phyloP scores from a whole-genome alignment of 2,888 invertebrate species.

The Lordiphosa fenestrarum region DNA sequence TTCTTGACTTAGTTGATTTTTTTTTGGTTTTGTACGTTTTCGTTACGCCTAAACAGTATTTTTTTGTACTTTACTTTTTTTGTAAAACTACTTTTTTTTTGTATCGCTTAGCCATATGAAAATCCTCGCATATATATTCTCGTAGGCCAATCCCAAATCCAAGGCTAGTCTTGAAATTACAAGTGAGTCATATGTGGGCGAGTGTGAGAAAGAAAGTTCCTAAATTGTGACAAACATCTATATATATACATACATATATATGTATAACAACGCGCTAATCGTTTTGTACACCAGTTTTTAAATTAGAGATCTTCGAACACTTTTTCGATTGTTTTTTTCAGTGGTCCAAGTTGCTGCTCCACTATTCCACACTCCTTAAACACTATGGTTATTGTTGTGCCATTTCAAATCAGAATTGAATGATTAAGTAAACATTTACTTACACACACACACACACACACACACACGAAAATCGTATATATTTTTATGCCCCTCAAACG shows the following conservation, averaged over 20 bases:
- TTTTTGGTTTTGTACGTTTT: conserved; percentile 16
- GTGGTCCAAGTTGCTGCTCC: not conserved
- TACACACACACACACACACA: conserved; percentile 3
- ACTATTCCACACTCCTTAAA: not conserved
- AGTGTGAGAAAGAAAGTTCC: conserved; percentile 47
- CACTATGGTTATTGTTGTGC: conserved; percentile 18
- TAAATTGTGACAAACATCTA: conserved; percentile 21
- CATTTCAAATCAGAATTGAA: conserved; percentile 48
- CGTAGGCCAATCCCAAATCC: conserved; percentile 24
- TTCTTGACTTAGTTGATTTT: conserved; percentile 36
- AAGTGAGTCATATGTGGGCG: conserved; percentile 36
- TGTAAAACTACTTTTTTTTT: conserved; percentile 18
- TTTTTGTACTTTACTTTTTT: conserved; percentile 47
- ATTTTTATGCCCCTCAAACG: conserved; percentile 8
- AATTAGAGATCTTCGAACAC: conserved; percentile 5
- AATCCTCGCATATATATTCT: conserved; percentile 1
- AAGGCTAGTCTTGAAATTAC: conserved; percentile 49
- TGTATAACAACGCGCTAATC: conserved; percentile 1
- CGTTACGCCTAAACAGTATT: conserved; percentile 58
- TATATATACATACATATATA: conserved; percentile 1
- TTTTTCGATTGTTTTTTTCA: not conserved
- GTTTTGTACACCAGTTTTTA: conserved; percentile 5
- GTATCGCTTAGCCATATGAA: too few species aligned
- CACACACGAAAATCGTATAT: conserved; percentile 31
- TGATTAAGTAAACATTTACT: not conserved